Evolutionary conservation across 2,113 vertebrate genomes (phyloP).

Genomic region (Onychostruthus taczanowskii): DNA sequence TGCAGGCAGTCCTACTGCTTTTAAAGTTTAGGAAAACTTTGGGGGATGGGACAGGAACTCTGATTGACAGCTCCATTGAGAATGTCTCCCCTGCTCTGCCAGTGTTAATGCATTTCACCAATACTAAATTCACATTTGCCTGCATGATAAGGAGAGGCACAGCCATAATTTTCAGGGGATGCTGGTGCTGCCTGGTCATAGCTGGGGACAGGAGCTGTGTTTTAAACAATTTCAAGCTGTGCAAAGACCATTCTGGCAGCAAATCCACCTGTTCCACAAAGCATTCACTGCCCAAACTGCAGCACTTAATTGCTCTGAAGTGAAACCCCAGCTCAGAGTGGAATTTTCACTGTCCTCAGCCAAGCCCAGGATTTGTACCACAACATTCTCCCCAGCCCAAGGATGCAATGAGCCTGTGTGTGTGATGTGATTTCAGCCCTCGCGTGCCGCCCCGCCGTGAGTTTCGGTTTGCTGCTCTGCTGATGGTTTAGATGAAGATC

Average conservation of each 20-base stretch:
- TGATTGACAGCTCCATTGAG: not conserved
- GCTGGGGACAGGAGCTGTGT: not conserved
- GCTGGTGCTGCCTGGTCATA: not conserved
- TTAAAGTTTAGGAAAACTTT: not conserved
- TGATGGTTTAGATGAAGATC: not conserved
- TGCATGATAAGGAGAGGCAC: not conserved
- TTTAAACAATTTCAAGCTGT: not conserved
- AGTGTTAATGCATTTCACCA: not conserved
- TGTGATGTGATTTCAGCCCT: not conserved
- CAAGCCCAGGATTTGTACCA: not conserved
- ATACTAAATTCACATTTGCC: not conserved
- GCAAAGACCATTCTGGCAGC: not conserved
- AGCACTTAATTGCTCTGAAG: not conserved
- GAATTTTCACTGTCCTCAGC: not conserved
- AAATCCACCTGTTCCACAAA: slow-evolving; percentile 40
- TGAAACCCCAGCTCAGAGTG: not conserved
- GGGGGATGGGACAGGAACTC: not conserved
- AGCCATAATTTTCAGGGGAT: not conserved
- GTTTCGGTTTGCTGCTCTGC: not conserved
- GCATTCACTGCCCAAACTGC: not conserved
- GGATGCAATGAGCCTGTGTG: not conserved
- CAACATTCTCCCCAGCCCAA: not conserved
- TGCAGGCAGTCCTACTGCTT: not conserved
- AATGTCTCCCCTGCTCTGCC: not conserved
- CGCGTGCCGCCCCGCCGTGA: accelerated